Percentiles rank a stretch among this genome's conserved stretches.
phyloP scores from a whole-genome alignment of 2,797 vertebrate species.

The Limnodromus scolopaceus region DNA sequence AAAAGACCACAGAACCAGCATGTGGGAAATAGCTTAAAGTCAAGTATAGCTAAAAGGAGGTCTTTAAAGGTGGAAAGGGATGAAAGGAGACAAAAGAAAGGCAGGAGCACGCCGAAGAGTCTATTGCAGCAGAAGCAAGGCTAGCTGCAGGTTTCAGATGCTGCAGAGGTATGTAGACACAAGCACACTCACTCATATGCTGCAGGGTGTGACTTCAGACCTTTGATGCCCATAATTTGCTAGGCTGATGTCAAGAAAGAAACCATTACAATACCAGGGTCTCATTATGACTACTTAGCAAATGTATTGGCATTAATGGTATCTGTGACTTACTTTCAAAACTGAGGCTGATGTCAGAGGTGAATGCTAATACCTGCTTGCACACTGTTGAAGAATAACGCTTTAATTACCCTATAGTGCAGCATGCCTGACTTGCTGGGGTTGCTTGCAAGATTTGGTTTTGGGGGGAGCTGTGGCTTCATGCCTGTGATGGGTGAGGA shows the following conservation, averaged over 20 bases:
- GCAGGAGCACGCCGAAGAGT: background rate
- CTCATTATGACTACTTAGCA: background rate
- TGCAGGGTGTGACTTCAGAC: background rate
- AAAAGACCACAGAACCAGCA: background rate
- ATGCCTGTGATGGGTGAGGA: accelerated
- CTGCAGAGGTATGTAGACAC: background rate
- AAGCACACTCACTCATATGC: background rate
- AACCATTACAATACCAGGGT: background rate
- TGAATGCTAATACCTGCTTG: background rate
- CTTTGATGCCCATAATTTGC: background rate
- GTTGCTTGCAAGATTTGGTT: background rate
- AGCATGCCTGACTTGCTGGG: background rate
- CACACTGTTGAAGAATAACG: background rate
- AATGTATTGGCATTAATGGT: background rate
- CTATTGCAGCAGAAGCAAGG: background rate
- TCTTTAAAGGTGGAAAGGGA: background rate
- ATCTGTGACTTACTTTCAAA: background rate
- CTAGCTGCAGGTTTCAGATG: background rate
- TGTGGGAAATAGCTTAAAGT: background rate
- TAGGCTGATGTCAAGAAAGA: background rate
- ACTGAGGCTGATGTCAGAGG: background rate
- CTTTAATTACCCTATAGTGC: background rate
- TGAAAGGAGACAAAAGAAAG: background rate
- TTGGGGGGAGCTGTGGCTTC: background rate
- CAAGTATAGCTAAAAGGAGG: background rate